Evolutionary conservation across 2,113 vertebrate genomes (phyloP).

Genomic region (Misgurnus anguillicaudatus): DNA sequence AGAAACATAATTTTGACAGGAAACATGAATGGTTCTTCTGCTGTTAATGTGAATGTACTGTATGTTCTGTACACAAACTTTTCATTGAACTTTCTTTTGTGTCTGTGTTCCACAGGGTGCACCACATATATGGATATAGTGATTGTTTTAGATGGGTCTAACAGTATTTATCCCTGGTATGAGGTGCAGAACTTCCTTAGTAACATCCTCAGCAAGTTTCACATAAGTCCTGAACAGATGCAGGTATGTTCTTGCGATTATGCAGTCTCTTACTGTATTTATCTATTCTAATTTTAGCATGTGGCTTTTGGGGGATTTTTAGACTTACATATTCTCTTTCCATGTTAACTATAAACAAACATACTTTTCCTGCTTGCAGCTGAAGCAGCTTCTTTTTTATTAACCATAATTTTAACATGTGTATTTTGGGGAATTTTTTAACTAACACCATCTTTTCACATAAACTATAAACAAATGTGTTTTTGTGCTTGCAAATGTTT

Average conservation of each 20-base stretch:
- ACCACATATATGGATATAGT: constrained; percentile 96
- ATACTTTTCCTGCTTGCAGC: neutral
- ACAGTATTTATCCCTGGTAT: constrained; percentile 97
- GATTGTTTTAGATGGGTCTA: constrained; percentile 93
- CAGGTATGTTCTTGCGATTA: constrained; percentile 71
- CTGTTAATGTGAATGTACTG: no score
- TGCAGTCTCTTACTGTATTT: neutral
- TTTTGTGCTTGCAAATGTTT: neutral
- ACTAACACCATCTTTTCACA: no score
- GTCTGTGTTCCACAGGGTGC: constrained; percentile 77
- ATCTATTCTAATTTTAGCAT: neutral
- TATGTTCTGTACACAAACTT: no score
- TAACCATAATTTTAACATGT: no score
- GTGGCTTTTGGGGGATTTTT: neutral
- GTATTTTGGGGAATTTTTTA: no score
- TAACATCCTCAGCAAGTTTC: constrained; percentile 92
- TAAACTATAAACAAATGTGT: no score
- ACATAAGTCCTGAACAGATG: constrained; percentile 93
- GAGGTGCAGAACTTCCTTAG: constrained; percentile 96
- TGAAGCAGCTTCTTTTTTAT: neutral
- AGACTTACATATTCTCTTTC: neutral
- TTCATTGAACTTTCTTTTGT: neutral
- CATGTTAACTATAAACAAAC: neutral
- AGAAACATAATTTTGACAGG: no score
- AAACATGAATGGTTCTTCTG: no score